These are phyloP conservation scores for Eupithecia subfuscata DNA, from an alignment of 2,888 invertebrate genomes.

Conservation along the genomic window DNA sequence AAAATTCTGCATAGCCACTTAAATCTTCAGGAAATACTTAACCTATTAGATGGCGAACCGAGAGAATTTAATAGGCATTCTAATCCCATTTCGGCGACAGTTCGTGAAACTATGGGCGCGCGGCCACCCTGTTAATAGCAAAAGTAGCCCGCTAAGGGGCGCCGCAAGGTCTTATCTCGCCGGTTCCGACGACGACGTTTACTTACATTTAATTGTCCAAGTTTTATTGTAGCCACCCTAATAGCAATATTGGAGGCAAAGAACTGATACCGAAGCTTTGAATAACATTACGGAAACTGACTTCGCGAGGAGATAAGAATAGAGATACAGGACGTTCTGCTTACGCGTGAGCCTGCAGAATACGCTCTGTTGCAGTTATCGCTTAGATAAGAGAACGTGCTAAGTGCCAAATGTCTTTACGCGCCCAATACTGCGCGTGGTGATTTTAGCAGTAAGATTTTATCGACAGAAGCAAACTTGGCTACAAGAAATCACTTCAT, in stretches of 20 bases:
- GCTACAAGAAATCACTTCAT: neutral
- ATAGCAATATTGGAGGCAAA: slow-evolving; percentile 71
- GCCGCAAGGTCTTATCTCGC: slow-evolving; percentile 76
- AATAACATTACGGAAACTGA: slow-evolving; percentile 59
- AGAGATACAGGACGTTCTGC: slow-evolving; percentile 43
- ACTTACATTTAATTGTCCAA: slow-evolving; percentile 82
- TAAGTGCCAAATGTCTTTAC: slow-evolving; percentile 45
- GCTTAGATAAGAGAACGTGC: slow-evolving; percentile 41
- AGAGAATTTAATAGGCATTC: slow-evolving; percentile 61
- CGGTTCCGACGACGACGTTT: slow-evolving; percentile 65
- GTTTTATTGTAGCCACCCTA: slow-evolving; percentile 77
- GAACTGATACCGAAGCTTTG: slow-evolving; percentile 63
- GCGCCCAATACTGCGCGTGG: slow-evolving; percentile 24
- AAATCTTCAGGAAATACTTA: slow-evolving; percentile 42
- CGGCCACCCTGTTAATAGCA: slow-evolving; percentile 74
- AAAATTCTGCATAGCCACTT: neutral
- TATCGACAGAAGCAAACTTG: slow-evolving; percentile 22
- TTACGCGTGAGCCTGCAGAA: slow-evolving; percentile 42
- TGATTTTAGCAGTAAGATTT: slow-evolving; percentile 20
- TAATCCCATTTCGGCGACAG: slow-evolving; percentile 63
- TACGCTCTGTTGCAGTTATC: slow-evolving; percentile 44
- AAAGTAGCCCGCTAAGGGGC: slow-evolving; percentile 71
- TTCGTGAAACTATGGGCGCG: slow-evolving; percentile 59
- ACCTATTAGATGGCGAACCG: slow-evolving; percentile 41
- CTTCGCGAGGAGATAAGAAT: slow-evolving; percentile 46